These are phyloP conservation scores for Coboldia fuscipes DNA, from an alignment of 1,140 invertebrate species.

Conservation along the genomic window DNA sequence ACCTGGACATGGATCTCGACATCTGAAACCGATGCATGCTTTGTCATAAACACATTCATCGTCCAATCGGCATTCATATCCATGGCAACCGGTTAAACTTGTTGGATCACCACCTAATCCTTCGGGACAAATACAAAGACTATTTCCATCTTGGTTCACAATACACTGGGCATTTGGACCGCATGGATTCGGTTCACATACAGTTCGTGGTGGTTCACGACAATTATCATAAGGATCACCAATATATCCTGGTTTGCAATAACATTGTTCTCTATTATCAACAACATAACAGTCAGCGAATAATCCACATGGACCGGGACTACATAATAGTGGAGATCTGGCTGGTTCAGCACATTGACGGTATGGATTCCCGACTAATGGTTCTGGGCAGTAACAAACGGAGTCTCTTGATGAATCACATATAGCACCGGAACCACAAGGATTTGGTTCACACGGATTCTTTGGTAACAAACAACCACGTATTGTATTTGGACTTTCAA, in stretches of 20 bases:
- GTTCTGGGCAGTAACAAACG: slow-evolving; percentile 59
- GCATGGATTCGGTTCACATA: slow-evolving; percentile 55
- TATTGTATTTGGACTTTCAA: slow-evolving; percentile 72
- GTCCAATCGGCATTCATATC: slow-evolving; percentile 54
- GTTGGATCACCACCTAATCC: slow-evolving; percentile 59
- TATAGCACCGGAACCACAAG: slow-evolving; percentile 53
- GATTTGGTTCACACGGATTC: slow-evolving; percentile 61
- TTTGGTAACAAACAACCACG: slow-evolving; percentile 54
- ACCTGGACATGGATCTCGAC: slow-evolving; percentile 58
- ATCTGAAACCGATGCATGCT: slow-evolving; percentile 55
- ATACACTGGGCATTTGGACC: slow-evolving; percentile 50
- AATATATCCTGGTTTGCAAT: slow-evolving; percentile 45
- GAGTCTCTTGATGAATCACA: slow-evolving; percentile 55
- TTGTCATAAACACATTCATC: slow-evolving; percentile 43
- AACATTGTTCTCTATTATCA: slow-evolving; percentile 51
- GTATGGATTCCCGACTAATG: slow-evolving; percentile 56
- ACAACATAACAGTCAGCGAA: slow-evolving; percentile 61
- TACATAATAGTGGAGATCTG: slow-evolving; percentile 35
- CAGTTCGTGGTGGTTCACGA: slow-evolving; percentile 31
- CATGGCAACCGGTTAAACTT: slow-evolving; percentile 40
- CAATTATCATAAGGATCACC: slow-evolving; percentile 59
- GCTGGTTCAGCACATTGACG: slow-evolving; percentile 37
- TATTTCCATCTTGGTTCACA: slow-evolving; percentile 37
- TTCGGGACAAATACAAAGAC: slow-evolving; percentile 47
- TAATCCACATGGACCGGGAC: slow-evolving; percentile 52